Evolutionary conservation across 2,113 vertebrate species (phyloP), one percentile per base, ranked within the genome.

Genomic region (Oceanites oceanicus): DNA sequence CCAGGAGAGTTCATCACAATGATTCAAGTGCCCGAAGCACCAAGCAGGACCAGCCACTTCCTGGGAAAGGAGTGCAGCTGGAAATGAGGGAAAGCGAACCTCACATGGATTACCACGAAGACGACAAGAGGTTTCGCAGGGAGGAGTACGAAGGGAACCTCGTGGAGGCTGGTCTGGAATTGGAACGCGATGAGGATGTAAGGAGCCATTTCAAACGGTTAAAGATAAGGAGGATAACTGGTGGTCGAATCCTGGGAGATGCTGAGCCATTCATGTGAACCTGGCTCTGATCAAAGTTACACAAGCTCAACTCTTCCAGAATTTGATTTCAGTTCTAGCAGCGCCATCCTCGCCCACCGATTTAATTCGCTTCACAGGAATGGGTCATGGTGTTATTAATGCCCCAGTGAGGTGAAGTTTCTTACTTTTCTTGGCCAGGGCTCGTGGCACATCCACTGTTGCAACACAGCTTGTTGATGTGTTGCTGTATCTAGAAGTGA

Each of bases 141-240:
- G 98, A 99, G 16, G 99, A 99, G 94, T 99, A 99, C 3, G 99
- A 99, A 83, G 98, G 98, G 32, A 99, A 99, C 96, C 99, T 99
- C 0, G 92, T 97, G 53, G 98, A 99, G 94, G 99, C 98, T 2
- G 99, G 99, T 16, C 98, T 99, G 86, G 98, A 99, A 97, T 97
- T 99, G 96, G 99, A 99, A 93, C 99, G 93, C 0, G 99, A 99
- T 21, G 99, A 99, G 94, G 98, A 97, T 77, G 99, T 99, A 95
- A 99, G 96, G 81, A 89, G 11, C 29, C 17, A 1, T n/a, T 79
- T 34, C 6, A 30, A 67, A 30, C 1, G 2, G 19, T 38, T 90
- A 36, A 25, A 63, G 44, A 25, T 25, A 19, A 42, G 40, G 52
- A 21, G 44, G 13, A 22, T 49, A 21, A 27, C 8, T 56, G 68